Percentiles rank a stretch among this genome's conserved stretches.
Evolutionary conservation across 1,140 invertebrate species (phyloP).

Genomic region (Orchesella cincta): DNA sequence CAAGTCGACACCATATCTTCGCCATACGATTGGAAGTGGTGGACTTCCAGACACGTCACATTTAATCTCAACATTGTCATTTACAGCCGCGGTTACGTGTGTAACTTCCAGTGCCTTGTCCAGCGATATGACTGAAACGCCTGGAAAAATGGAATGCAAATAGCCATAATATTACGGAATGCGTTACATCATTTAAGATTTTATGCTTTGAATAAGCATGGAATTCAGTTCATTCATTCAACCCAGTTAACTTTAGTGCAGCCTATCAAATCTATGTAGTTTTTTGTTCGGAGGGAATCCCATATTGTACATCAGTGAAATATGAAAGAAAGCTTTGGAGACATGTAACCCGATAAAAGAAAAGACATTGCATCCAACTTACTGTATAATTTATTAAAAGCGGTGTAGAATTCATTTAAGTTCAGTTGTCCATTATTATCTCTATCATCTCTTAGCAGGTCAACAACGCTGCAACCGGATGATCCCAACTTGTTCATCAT

Average conservation of each 20-base stretch:
- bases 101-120: slow-evolving; percentile 74
- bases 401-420: slow-evolving; percentile 72
- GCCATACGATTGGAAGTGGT: slow-evolving; percentile 72
- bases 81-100: slow-evolving; percentile 68
- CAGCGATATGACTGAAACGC: slow-evolving; percentile 71
- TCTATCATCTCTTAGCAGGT: slow-evolving; percentile 71
- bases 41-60: slow-evolving; percentile 74
- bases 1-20: slow-evolving; percentile 69
- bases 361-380: slow-evolving; percentile 54
- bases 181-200: neutral
- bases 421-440: slow-evolving; percentile 68
- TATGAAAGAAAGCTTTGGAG: neutral
- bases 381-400: slow-evolving; percentile 76
- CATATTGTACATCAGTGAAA: neutral
- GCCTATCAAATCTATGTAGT: neutral
- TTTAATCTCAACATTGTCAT: slow-evolving; percentile 78
- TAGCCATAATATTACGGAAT: slow-evolving; percentile 6
- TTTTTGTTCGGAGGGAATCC: neutral
- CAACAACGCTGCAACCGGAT: slow-evolving; percentile 66
- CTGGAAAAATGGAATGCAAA: slow-evolving; percentile 55
- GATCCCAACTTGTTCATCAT: slow-evolving; percentile 67
- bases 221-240: too few species aligned
- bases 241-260: neutral
- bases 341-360: neutral
- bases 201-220: too few species aligned